Percentiles rank a stretch among this genome's conserved stretches.
Evolutionary conservation across 2,113 vertebrate genomes (phyloP).

Genomic region (Motacilla tschutschensis): DNA sequence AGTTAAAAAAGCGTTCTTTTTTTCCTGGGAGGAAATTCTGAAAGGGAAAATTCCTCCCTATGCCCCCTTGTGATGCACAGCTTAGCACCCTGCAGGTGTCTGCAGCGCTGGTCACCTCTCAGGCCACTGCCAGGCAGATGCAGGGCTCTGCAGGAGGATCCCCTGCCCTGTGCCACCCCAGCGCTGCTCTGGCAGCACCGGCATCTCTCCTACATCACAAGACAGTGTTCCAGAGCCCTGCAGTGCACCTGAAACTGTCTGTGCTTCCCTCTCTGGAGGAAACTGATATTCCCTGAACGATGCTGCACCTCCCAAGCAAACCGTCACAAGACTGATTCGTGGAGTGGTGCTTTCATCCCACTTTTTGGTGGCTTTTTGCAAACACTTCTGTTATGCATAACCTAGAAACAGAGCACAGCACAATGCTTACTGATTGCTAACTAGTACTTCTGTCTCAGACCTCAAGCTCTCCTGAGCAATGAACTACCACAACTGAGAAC

Average conservation of each 20-base stretch:
- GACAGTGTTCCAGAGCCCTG: not conserved
- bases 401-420: not conserved
- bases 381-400: not conserved
- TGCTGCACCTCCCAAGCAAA: not conserved
- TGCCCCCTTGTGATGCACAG: not conserved
- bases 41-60: not conserved
- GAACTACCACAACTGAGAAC: not conserved
- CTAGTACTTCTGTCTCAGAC: not conserved
- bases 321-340: accelerated
- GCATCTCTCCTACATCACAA: not conserved
- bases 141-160: not conserved
- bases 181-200: not conserved
- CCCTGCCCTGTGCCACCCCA: not conserved
- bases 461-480: not conserved
- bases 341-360: not conserved
- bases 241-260: not conserved
- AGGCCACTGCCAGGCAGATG: not conserved
- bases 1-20: not conserved
- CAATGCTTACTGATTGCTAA: not conserved
- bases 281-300: not conserved
- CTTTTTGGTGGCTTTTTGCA: not conserved
- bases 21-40: not conserved
- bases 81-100: not conserved
- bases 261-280: not conserved
- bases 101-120: not conserved